These are phyloP conservation scores for Melanostoma scalare DNA, from an alignment of 2,888 invertebrate genomes.

Conservation along the genomic window DNA sequence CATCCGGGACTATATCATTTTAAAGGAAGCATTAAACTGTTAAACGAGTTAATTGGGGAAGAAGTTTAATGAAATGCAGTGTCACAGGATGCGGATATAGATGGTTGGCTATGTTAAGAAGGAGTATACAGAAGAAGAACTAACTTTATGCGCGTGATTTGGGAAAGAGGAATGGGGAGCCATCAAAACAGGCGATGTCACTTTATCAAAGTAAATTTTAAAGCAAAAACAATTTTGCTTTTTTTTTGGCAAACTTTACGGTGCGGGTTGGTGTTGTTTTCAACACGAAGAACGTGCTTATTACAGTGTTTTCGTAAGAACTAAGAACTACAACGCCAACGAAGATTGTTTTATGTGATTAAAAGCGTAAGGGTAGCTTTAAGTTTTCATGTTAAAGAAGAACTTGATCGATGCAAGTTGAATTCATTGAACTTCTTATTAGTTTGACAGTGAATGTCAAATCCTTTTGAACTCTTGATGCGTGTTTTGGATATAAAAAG, in stretches of 20 bases:
- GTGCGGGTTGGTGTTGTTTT: background rate
- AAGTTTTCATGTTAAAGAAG: too few species aligned
- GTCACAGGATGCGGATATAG: constrained; percentile 62
- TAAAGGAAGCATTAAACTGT: constrained; percentile 72
- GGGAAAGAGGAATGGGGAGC: background rate
- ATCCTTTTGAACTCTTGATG: too few species aligned
- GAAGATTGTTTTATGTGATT: constrained; percentile 13
- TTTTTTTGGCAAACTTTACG: constrained; percentile 7
- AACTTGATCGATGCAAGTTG: too few species aligned
- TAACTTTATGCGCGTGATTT: constrained; percentile 44
- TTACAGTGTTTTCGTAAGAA: constrained; percentile 11
- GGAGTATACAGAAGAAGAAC: background rate
- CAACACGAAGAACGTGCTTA: constrained; percentile 29
- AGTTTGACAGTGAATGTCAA: too few species aligned
- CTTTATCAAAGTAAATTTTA: constrained; percentile 49
- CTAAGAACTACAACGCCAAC: background rate
- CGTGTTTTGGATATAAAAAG: too few species aligned
- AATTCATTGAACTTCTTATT: too few species aligned
- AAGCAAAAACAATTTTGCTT: constrained; percentile 32
- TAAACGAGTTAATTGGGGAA: constrained; percentile 72
- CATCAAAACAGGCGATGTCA: constrained; percentile 9
- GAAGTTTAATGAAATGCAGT: constrained; percentile 72
- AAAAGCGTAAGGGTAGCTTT: background rate
- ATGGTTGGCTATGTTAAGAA: background rate
- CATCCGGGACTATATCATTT: constrained; percentile 68